These are phyloP conservation scores for Pissodes strobi DNA, from an alignment of 1,140 invertebrate species.

Conservation along the genomic window DNA sequence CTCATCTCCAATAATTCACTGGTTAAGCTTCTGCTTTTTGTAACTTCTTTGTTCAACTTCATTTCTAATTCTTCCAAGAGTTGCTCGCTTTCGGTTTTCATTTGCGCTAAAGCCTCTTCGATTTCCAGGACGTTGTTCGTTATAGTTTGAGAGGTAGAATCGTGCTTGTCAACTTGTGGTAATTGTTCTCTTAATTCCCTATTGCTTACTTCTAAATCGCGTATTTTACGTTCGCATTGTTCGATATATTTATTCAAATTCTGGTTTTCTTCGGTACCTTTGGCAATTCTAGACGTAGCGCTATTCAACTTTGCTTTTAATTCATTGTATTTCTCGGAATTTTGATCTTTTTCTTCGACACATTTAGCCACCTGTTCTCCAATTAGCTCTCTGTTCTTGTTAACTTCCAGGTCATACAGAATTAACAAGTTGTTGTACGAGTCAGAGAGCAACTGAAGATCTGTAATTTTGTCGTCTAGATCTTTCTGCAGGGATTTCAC, in stretches of 20 bases:
- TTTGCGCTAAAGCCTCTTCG: background rate
- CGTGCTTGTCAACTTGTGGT: background rate
- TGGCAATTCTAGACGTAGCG: background rate
- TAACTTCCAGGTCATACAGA: background rate
- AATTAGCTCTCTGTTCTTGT: background rate
- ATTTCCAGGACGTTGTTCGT: background rate
- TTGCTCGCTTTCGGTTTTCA: background rate
- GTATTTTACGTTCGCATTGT: background rate
- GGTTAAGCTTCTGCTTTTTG: background rate
- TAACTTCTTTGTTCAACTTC: background rate
- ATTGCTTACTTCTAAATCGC: background rate
- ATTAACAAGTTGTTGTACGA: background rate
- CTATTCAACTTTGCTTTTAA: background rate
- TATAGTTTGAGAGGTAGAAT: background rate
- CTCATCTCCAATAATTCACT: background rate
- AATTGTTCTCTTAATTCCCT: background rate
- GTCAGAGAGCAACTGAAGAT: background rate
- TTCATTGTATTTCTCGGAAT: background rate
- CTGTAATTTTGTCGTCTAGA: background rate
- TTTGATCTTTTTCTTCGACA: background rate
- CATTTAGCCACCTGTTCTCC: background rate
- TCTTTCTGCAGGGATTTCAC: background rate
- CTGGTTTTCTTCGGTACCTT: background rate
- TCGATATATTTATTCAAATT: background rate
- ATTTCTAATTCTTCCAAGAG: background rate